These are phyloP conservation scores for Cichlasoma orientale DNA, from an alignment of 2,797 vertebrate species.

Conservation along the genomic window DNA sequence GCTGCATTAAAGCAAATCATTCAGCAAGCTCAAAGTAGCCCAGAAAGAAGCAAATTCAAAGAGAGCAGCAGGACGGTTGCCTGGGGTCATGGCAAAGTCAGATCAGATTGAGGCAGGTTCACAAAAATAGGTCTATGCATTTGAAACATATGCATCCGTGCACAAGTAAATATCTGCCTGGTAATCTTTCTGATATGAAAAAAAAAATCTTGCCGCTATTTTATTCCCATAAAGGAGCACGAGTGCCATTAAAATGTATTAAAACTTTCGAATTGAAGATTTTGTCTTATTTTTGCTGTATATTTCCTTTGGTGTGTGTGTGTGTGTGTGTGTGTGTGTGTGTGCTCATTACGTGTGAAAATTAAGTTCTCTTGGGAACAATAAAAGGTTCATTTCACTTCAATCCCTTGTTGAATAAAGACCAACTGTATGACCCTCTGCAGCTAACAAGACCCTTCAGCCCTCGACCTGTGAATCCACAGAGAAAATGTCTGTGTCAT, in stretches of 20 bases:
- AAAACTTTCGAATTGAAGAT: constrained; percentile 17
- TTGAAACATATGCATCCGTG: too few relatives aligned
- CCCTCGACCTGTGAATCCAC: constrained; percentile 41
- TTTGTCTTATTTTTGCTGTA: neutral
- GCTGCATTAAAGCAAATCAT: neutral
- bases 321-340: neutral
- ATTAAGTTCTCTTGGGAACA: neutral
- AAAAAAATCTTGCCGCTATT: neutral
- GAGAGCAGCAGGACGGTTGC: too few relatives aligned
- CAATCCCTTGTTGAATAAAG: constrained; percentile 34
- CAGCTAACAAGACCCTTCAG: constrained; percentile 50
- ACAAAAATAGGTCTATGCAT: too few relatives aligned
- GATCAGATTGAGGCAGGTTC: too few relatives aligned
- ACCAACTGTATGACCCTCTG: constrained; percentile 23
- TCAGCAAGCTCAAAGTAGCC: too few relatives aligned
- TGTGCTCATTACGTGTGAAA: constrained; percentile 23
- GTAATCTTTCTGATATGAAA: neutral
- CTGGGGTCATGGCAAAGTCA: too few relatives aligned
- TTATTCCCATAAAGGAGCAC: neutral
- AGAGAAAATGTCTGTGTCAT: constrained; percentile 39
- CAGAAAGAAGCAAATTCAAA: too few relatives aligned
- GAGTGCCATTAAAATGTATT: constrained; percentile 37
- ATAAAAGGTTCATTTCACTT: constrained; percentile 27
- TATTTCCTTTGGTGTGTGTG: constrained; percentile 11
- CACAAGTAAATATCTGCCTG: neutral